Conservation (phyloP, 2,797 vertebrate genomes). For the Oreochromis mossambicus region DNA sequence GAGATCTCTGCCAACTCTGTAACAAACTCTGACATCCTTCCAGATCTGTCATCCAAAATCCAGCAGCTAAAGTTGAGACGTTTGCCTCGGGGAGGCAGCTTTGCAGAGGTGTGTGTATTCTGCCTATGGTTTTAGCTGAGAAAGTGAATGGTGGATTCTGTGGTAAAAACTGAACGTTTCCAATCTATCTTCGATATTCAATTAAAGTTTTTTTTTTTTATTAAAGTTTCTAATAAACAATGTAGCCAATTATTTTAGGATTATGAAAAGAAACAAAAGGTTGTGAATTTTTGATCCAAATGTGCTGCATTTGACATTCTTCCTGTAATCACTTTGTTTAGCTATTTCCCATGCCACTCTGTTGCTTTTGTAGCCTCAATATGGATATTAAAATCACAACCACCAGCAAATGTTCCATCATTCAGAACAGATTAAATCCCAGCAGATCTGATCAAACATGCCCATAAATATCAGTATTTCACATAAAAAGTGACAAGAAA, state of each 20-base stretch:
- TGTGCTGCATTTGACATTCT: not conserved
- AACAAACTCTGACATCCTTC: not conserved
- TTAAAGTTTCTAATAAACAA: not conserved
- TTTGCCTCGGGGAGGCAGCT: not conserved
- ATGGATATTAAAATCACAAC: not conserved
- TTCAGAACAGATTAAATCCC: not conserved
- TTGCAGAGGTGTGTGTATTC: not conserved
- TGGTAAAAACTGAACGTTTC: not conserved
- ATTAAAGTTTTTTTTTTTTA: not conserved
- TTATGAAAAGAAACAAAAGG: not conserved
- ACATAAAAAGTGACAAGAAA: not conserved
- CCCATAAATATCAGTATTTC: not conserved
- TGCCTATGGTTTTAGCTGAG: not conserved
- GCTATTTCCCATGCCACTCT: not conserved
- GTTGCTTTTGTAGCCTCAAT: not conserved
- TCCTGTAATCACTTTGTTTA: not conserved
- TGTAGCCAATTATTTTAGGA: not conserved
- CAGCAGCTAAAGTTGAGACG: not conserved
- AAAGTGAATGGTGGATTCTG: not conserved
- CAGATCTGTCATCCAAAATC: not conserved
- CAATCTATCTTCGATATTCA: accelerated
- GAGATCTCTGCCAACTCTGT: not conserved
- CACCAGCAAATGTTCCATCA: not conserved
- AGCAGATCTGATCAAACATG: not conserved
- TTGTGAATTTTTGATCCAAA: not conserved